A percentile compares a stretch with the other conserved stretches of the same genome.
Evolutionary conservation across 2,113 vertebrate genomes (phyloP).

Genomic region (Marcusenius ussheri): DNA sequence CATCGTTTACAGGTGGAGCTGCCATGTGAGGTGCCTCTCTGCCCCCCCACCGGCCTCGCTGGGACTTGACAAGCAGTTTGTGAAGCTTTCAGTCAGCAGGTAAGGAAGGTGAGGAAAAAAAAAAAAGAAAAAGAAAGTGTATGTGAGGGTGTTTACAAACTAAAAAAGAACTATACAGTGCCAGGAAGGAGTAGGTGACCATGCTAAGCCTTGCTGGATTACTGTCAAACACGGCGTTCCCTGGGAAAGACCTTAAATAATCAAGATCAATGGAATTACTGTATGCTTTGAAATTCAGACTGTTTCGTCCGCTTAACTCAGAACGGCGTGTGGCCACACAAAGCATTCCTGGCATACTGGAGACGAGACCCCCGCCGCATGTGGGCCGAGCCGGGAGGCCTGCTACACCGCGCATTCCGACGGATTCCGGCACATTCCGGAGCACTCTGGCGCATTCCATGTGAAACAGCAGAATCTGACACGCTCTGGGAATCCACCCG

Average conservation of each 20-base stretch:
- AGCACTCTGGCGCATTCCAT: conserved; percentile 6
- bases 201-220: neutral
- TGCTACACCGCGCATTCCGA: neutral
- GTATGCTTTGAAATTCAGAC: neutral
- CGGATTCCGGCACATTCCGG: neutral
- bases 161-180: neutral
- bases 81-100: neutral
- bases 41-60: neutral
- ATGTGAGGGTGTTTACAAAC: neutral
- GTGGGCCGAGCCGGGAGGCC: neutral
- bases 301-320: neutral
- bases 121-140: neutral
- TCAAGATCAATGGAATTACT: conserved; percentile 16
- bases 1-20: neutral
- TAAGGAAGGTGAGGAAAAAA: neutral
- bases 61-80: neutral
- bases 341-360: conserved; percentile 10
- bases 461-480: neutral
- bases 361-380: neutral
- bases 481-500: neutral
- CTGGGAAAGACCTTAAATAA: neutral
- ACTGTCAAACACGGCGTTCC: conserved; percentile 5
- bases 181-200: neutral
- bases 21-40: neutral
- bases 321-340: neutral